A percentile compares a stretch with the other conserved stretches of the same genome.
Conservation (phyloP, 2,113 vertebrate genomes). For the Peromyscus maniculatus region DNA sequence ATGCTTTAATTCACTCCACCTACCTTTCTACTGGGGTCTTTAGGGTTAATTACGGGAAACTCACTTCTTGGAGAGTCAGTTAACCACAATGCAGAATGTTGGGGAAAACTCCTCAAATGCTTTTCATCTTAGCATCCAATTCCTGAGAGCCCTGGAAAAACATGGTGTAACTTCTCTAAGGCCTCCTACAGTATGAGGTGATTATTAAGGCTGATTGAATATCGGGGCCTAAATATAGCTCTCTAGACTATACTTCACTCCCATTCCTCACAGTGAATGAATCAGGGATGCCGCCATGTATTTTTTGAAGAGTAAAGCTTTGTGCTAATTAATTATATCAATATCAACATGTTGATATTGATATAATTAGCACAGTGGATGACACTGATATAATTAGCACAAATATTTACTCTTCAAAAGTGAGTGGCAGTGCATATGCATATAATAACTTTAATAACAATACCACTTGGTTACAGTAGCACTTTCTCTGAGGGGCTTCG, state of each 20-base stretch:
- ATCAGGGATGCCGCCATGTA: conserved; percentile 68
- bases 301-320: conserved; percentile 88
- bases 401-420: conserved; percentile 83
- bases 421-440: conserved; percentile 73
- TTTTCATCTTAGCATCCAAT: conserved; percentile 64
- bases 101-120: conserved; percentile 58
- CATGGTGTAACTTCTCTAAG: conserved; percentile 47
- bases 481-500: conserved; percentile 65
- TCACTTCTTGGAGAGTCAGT: conserved; percentile 54
- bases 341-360: conserved; percentile 85
- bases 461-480: not conserved
- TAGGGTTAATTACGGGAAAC: conserved; percentile 61
- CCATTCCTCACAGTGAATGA: conserved; percentile 83
- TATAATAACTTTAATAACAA: conserved; percentile 82
- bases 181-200: conserved; percentile 60
- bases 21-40: conserved; percentile 52
- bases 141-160: conserved; percentile 62
- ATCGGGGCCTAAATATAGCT: conserved; percentile 83
- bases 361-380: conserved; percentile 86
- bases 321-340: conserved; percentile 89
- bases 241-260: conserved; percentile 80
- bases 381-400: conserved; percentile 85
- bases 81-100: conserved; percentile 61
- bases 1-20: conserved; percentile 63
- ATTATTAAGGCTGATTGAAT: conserved; percentile 87